These are phyloP conservation scores for Semicossyphus pulcher DNA, from an alignment of 2,113 vertebrate genomes.

Conservation along the genomic window DNA sequence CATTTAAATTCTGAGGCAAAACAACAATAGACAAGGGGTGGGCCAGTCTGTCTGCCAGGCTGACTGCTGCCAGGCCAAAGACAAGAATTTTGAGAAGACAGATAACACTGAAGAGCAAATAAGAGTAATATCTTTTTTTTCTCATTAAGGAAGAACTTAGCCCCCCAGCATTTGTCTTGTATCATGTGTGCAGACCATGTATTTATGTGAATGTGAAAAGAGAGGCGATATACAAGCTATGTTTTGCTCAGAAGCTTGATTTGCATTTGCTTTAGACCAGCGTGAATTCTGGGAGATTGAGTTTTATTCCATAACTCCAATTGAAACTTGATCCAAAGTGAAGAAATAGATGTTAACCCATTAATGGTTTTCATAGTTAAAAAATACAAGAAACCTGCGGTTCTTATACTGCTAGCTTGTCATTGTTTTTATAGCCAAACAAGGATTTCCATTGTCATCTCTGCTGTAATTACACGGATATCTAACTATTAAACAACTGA, in stretches of 20 bases:
- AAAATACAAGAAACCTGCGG: background rate
- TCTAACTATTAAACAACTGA: slow-evolving; percentile 20
- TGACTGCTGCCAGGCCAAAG: no score
- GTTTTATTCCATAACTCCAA: slow-evolving; percentile 11
- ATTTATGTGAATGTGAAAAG: background rate
- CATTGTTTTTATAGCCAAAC: background rate
- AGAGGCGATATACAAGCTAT: background rate
- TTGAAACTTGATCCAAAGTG: background rate
- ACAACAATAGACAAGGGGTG: background rate
- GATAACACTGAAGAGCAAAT: background rate
- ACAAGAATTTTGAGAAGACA: background rate
- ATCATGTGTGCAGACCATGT: background rate
- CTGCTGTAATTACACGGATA: slow-evolving; percentile 1
- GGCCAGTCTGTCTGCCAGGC: background rate
- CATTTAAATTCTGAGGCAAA: slow-evolving; percentile 4
- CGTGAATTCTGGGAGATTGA: slow-evolving; percentile 14
- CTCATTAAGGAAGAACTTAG: background rate
- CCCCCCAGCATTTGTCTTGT: background rate
- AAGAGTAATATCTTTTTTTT: background rate
- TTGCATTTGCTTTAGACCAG: slow-evolving; percentile 15
- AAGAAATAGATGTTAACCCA: background rate
- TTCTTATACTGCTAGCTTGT: background rate
- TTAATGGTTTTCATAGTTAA: background rate
- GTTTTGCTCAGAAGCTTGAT: slow-evolving; percentile 14
- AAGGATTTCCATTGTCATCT: no score